Conservation (phyloP, 2,797 vertebrate genomes). For the Enteromius thamalakanensis region DNA sequence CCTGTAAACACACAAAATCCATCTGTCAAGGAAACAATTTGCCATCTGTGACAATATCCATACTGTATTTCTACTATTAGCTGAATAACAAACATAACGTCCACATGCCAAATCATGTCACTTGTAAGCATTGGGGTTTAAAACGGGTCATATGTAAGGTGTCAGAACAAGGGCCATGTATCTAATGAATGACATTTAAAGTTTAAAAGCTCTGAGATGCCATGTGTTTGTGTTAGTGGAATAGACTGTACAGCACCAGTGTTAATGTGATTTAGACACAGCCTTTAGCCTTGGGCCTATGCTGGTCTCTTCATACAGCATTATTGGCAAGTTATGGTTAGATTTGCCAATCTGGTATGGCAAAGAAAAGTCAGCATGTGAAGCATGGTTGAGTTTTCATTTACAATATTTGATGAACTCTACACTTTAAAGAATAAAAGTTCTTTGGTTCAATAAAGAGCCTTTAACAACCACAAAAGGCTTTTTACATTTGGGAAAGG, state of each 20-base stretch:
- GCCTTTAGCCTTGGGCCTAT: background rate
- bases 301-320: background rate
- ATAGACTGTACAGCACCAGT: background rate
- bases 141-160: slow-evolving; percentile 43
- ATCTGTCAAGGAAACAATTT: slow-evolving; percentile 10
- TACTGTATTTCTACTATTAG: slow-evolving; percentile 11
- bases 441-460: background rate
- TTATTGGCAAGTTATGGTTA: background rate
- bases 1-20: slow-evolving; percentile 74
- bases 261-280: background rate
- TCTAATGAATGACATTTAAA: slow-evolving; percentile 44
- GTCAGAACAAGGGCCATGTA: slow-evolving; percentile 28
- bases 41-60: slow-evolving; percentile 9
- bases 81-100: slow-evolving; percentile 1
- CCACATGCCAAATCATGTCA: slow-evolving; percentile 5
- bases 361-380: background rate
- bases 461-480: background rate
- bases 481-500: background rate
- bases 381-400: background rate
- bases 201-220: slow-evolving; percentile 26
- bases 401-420: background rate
- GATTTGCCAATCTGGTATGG: background rate
- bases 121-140: slow-evolving; percentile 19
- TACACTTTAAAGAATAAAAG: background rate
- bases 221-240: slow-evolving; percentile 34